Conservation (phyloP, 2,888 invertebrate genomes). For the Luperina testacea region DNA sequence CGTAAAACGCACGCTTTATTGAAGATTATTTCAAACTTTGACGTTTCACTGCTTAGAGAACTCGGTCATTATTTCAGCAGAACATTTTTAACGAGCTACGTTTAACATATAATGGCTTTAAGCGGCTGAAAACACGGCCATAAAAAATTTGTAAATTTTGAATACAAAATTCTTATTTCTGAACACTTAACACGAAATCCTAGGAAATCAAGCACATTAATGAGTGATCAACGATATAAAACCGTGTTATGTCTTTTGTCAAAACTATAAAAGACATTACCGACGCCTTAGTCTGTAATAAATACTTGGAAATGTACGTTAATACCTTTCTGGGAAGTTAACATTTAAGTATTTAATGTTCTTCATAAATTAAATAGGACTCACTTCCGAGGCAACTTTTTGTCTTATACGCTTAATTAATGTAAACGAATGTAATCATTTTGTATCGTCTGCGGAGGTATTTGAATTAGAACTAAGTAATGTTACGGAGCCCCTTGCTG, state of each 20-base stretch:
- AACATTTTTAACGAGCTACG: constrained; percentile 4
- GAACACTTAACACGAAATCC: constrained; percentile 23
- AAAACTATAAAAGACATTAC: constrained; percentile 38
- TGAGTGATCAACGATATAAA: constrained; percentile 23
- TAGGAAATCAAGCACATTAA: constrained; percentile 22
- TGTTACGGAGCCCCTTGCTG: not conserved
- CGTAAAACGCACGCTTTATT: constrained; percentile 21
- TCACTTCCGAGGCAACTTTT: constrained; percentile 31
- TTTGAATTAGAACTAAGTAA: constrained; percentile 28
- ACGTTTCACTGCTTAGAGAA: constrained; percentile 16
- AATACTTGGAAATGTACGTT: constrained; percentile 20
- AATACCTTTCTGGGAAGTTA: constrained; percentile 34
- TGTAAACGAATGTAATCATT: constrained; percentile 31
- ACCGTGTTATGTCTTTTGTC: constrained; percentile 33
- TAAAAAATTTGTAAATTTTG: not conserved
- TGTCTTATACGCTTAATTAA: not conserved
- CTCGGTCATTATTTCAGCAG: constrained; percentile 13
- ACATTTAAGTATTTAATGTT: constrained; percentile 32
- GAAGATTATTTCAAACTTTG: constrained; percentile 16
- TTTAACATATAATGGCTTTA: constrained; percentile 6
- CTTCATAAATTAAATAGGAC: constrained; percentile 37
- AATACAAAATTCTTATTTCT: constrained; percentile 7
- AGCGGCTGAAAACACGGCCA: not conserved
- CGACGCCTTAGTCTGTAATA: constrained; percentile 23
- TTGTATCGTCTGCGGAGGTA: not conserved